Base-by-base conservation (phyloP, 2,888 invertebrate species). In the Mythimna loreyi region DNA sequence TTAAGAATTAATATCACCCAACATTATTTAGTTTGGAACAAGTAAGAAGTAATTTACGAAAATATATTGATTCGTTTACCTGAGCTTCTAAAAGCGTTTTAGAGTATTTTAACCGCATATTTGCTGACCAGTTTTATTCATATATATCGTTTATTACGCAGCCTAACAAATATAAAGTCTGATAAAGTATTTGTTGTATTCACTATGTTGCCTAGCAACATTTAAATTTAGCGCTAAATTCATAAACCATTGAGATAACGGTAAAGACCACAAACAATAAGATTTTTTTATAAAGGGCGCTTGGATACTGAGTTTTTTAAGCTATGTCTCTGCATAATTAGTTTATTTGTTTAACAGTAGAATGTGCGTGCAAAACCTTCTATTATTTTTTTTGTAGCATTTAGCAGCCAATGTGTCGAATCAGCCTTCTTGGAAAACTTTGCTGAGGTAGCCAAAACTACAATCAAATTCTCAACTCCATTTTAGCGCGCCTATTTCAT, bases 41-140 rank as follows among this genome's bases (percentile, higher is more conserved):
- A 6, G 19, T 19, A 19, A 45, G 8, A 49, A 21, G 5, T 50
- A 28, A 47, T 25, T 19, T 21, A 52, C 19, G 13, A 11, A 30
- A 49, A 19, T 49, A 19, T 43, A 25, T 50, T 52, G 0, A 13
- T 60, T 56, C 9, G 6, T 28, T 62, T 92, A 98, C 98, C 96
- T 98, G 97, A 0, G 98, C 97, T 83, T 97, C 97, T 72, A 98
- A 91, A 85, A 98, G 93, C 5, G 98, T 98, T 92, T 97, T 97
- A 68, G 98, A 96, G 94, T 98, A 98, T 94, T 98, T 98, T 52
- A 98, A 92, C 85, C 98, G 97, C 98, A 98, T 98, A 33, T 86
- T 87, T 92, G 23, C 45, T 23, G 2, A 53, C 25, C 40, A 36
- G 9, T 53, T 45, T 25, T 21, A 52, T n/a, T 9, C 21, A 2